A percentile compares a stretch with the other conserved stretches of the same genome.
These are phyloP conservation scores for Acrobasis repandana DNA, from an alignment of 2,888 invertebrate species.

Conservation along the genomic window DNA sequence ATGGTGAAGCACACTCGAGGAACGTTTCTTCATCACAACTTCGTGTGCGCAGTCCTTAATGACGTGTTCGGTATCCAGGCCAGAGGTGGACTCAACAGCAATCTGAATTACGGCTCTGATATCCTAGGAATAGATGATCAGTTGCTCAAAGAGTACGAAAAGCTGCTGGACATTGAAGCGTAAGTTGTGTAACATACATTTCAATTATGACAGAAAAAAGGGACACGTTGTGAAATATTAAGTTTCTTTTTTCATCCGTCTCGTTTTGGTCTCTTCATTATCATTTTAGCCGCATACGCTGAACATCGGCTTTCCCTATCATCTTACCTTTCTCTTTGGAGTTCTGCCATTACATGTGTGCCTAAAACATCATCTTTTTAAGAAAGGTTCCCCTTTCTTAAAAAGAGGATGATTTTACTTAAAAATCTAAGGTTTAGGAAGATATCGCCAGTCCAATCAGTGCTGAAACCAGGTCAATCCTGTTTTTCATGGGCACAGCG, in stretches of 20 bases:
- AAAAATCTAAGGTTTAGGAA: not conserved
- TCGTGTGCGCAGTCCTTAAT: slow-evolving; percentile 92
- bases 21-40: slow-evolving; percentile 94
- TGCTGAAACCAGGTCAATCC: not conserved
- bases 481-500: not conserved
- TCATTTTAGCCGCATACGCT: no score
- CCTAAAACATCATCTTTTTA: no score
- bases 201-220: not conserved
- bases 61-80: slow-evolving; percentile 96
- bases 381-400: no score
- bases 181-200: slow-evolving; percentile 44
- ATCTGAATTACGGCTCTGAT: slow-evolving; percentile 92
- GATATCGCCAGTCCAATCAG: not conserved
- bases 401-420: not conserved
- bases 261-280: no score
- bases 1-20: slow-evolving; percentile 92
- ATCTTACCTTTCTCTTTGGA: no score
- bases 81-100: slow-evolving; percentile 90
- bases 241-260: no score
- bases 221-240: no score
- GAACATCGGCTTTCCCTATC: no score
- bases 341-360: no score
- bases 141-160: slow-evolving; percentile 89
- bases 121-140: slow-evolving; percentile 91
- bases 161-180: slow-evolving; percentile 76